These are phyloP conservation scores for Saccostrea echinata DNA, from an alignment of 1,140 invertebrate species.

Conservation along the genomic window DNA sequence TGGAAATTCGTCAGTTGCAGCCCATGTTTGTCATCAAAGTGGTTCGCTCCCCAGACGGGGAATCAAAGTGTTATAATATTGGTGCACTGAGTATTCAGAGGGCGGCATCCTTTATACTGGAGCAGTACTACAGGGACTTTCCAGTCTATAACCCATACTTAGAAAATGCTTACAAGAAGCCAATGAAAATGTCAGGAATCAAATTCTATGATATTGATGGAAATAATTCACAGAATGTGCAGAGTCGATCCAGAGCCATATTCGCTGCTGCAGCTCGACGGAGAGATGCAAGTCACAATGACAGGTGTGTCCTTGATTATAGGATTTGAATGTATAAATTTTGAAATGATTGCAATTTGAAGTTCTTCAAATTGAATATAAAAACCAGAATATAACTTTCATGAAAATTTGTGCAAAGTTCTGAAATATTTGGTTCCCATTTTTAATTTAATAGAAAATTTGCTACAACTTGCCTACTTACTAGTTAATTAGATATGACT, in stretches of 20 bases:
- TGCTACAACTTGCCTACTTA: no score
- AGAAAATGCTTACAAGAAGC: constrained; percentile 73
- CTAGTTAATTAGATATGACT: background rate
- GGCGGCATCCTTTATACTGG: constrained; percentile 95
- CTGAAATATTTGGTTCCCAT: no score
- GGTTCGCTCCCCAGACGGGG: constrained; percentile 96
- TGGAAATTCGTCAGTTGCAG: constrained; percentile 94
- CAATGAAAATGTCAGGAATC: constrained; percentile 84
- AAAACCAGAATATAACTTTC: background rate
- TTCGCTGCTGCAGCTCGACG: constrained; percentile 83
- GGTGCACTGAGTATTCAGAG: constrained; percentile 95
- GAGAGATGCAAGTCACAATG: constrained; percentile 94
- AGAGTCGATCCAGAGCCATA: constrained; percentile 83
- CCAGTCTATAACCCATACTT: constrained; percentile 97
- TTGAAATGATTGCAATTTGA: background rate
- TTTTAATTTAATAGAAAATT: no score
- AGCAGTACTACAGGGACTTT: constrained; percentile 98
- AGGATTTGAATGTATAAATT: background rate
- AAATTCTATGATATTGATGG: constrained; percentile 98
- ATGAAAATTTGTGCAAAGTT: no score
- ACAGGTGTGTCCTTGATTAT: constrained; percentile 77
- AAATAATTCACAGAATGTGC: constrained; percentile 71
- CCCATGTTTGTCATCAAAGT: constrained; percentile 94
- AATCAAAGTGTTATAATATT: constrained; percentile 86
- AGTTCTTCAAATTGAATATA: background rate